Conservation (phyloP, 2,888 invertebrate genomes). For the Pachydiplax longipennis region DNA sequence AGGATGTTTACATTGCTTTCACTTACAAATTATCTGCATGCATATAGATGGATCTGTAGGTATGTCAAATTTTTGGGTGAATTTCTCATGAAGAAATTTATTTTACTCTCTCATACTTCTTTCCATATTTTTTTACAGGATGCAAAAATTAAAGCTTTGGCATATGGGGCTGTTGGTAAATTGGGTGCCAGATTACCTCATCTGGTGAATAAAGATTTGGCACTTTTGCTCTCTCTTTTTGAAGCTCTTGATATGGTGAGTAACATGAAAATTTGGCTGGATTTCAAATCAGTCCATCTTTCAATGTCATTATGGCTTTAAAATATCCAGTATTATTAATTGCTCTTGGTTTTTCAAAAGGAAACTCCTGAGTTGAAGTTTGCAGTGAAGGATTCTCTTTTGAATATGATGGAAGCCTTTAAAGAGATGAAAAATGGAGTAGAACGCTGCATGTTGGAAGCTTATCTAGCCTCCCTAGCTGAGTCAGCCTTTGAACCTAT, state of each 20-base stretch:
- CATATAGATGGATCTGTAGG: background rate
- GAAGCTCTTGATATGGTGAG: constrained; percentile 58
- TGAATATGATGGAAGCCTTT: constrained; percentile 74
- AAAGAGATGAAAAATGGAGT: constrained; percentile 51
- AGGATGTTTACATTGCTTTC: background rate
- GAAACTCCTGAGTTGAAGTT: constrained; percentile 65
- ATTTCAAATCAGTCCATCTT: too few species aligned
- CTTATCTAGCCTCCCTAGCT: constrained; percentile 76
- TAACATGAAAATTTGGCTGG: background rate
- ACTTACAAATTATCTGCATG: background rate
- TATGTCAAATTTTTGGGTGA: too few species aligned
- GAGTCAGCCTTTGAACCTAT: constrained; percentile 75
- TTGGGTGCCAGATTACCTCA: constrained; percentile 63
- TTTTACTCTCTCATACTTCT: background rate
- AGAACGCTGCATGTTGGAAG: constrained; percentile 62
- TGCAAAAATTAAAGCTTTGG: constrained; percentile 69
- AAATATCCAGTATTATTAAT: too few species aligned
- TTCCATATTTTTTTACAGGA: constrained; percentile 54
- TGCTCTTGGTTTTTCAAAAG: constrained; percentile 45
- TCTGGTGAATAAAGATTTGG: constrained; percentile 73
- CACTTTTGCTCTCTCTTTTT: constrained; percentile 63
- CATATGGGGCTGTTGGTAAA: constrained; percentile 78
- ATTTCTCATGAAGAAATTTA: background rate
- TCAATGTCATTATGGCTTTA: too few species aligned
- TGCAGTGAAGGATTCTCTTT: constrained; percentile 72